A percentile compares a stretch with the other conserved stretches of the same genome.
Evolutionary conservation across 1,140 invertebrate genomes (phyloP).

Genomic region (Macrosteles quadrilineatus): DNA sequence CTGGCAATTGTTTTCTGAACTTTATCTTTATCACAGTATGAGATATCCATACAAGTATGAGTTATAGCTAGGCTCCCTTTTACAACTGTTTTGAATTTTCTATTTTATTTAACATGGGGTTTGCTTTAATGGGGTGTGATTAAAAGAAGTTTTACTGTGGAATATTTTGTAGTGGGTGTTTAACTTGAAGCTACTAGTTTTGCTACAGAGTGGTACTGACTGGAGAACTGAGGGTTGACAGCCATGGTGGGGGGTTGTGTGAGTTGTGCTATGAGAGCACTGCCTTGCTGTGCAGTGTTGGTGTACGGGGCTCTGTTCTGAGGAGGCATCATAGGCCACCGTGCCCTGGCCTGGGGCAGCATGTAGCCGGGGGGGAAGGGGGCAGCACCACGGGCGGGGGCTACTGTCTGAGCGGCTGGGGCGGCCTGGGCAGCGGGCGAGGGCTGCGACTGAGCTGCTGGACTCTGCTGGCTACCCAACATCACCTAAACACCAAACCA

Average conservation of each 20-base stretch:
- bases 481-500: constrained; percentile 29
- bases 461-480: constrained; percentile 34
- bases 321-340: constrained; percentile 40
- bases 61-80: too few relatives aligned
- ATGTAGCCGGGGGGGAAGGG: constrained; percentile 21
- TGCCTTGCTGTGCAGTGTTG: constrained; percentile 45
- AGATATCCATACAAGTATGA: too few relatives aligned
- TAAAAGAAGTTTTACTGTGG: too few relatives aligned
- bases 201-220: constrained; percentile 53
- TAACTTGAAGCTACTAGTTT: too few relatives aligned
- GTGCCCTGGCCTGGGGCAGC: constrained; percentile 19
- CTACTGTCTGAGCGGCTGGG: neutral
- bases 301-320: constrained; percentile 31
- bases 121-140: too few relatives aligned
- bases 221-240: constrained; percentile 48
- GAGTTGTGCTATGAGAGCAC: constrained; percentile 68
- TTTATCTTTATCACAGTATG: too few relatives aligned
- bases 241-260: constrained; percentile 58
- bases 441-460: constrained; percentile 32
- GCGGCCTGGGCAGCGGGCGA: neutral
- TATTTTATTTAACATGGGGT: too few relatives aligned
- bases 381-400: constrained; percentile 16
- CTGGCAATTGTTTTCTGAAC: too few relatives aligned
- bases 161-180: too few relatives aligned
- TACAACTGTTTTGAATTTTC: too few relatives aligned